A percentile compares a stretch with the other conserved stretches of the same genome.
Conservation (phyloP, 2,888 invertebrate species). For the Ophion obscuratus region DNA sequence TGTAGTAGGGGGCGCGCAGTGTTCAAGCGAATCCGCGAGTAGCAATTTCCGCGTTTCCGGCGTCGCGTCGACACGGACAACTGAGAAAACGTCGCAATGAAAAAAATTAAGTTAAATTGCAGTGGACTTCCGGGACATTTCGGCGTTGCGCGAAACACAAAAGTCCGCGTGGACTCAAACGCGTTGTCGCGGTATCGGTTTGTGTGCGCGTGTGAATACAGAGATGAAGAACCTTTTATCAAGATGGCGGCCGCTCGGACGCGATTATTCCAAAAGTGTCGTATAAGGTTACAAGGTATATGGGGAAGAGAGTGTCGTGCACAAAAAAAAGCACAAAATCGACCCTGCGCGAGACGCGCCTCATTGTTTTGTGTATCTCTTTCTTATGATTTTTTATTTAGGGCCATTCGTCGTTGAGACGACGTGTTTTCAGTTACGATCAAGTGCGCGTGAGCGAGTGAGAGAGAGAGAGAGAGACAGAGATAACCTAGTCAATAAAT, state of each 20-base stretch:
- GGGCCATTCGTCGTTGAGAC: slow-evolving; percentile 79
- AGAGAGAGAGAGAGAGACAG: slow-evolving; percentile 31
- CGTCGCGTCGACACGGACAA: background rate
- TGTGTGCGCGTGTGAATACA: background rate
- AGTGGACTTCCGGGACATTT: background rate
- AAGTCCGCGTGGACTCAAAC: background rate
- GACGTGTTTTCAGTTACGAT: slow-evolving; percentile 50
- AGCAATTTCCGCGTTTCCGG: slow-evolving; percentile 5
- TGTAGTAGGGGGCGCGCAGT: slow-evolving; percentile 73
- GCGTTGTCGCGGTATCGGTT: no score
- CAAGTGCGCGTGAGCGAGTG: slow-evolving; percentile 21
- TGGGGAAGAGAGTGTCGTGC: slow-evolving; percentile 14
- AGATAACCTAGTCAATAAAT: slow-evolving; percentile 83
- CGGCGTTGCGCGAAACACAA: background rate
- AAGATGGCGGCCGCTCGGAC: slow-evolving; percentile 6
- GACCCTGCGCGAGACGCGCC: slow-evolving; percentile 51
- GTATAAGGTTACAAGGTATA: slow-evolving; percentile 45
- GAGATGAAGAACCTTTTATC: background rate
- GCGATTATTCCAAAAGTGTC: slow-evolving; percentile 38
- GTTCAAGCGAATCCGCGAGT: slow-evolving; percentile 70
- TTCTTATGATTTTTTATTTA: slow-evolving; percentile 13
- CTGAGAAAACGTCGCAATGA: slow-evolving; percentile 17
- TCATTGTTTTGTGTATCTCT: slow-evolving; percentile 37
- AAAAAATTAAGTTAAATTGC: slow-evolving; percentile 13
- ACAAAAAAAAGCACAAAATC: slow-evolving; percentile 28